Evolutionary conservation across 2,888 invertebrate species (phyloP).

Genomic region (Biston stratarius): DNA sequence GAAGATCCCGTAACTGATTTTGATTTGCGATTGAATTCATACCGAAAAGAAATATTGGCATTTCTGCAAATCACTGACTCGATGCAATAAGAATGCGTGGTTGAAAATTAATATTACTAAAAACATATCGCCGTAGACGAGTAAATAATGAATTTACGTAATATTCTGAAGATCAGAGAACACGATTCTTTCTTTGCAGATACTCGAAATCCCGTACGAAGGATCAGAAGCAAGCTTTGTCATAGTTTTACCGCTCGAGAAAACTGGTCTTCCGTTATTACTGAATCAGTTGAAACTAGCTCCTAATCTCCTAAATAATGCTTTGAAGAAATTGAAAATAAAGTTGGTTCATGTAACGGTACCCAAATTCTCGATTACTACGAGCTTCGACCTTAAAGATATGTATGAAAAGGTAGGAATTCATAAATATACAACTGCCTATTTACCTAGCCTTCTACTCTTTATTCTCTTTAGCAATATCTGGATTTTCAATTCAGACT

Average conservation of each 20-base stretch:
- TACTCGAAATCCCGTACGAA: constrained; percentile 90
- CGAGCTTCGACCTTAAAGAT: constrained; percentile 11
- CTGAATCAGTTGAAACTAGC: constrained; percentile 55
- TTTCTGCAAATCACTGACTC: too few relatives aligned
- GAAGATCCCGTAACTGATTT: too few relatives aligned
- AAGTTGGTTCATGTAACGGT: constrained; percentile 85
- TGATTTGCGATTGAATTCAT: too few relatives aligned
- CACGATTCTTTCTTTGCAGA: constrained; percentile 64
- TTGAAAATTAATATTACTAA: too few relatives aligned
- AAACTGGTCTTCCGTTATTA: constrained; percentile 82
- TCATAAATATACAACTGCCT: background rate
- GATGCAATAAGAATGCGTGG: too few relatives aligned
- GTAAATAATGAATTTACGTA: too few relatives aligned
- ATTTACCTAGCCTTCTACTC: too few relatives aligned
- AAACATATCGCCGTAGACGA: too few relatives aligned
- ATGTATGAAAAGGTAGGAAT: constrained; percentile 56
- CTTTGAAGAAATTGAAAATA: constrained; percentile 80
- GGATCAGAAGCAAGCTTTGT: constrained; percentile 89
- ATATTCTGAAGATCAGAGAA: too few relatives aligned
- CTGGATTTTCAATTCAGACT: too few relatives aligned
- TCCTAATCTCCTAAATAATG: constrained; percentile 60
- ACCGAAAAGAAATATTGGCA: too few relatives aligned
- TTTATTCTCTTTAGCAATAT: too few relatives aligned
- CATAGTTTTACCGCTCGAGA: constrained; percentile 89
- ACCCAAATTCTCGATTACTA: constrained; percentile 63